A percentile compares a stretch with the other conserved stretches of the same genome.
Evolutionary conservation across 2,888 invertebrate genomes (phyloP).

Genomic region (Tortrix viridana): DNA sequence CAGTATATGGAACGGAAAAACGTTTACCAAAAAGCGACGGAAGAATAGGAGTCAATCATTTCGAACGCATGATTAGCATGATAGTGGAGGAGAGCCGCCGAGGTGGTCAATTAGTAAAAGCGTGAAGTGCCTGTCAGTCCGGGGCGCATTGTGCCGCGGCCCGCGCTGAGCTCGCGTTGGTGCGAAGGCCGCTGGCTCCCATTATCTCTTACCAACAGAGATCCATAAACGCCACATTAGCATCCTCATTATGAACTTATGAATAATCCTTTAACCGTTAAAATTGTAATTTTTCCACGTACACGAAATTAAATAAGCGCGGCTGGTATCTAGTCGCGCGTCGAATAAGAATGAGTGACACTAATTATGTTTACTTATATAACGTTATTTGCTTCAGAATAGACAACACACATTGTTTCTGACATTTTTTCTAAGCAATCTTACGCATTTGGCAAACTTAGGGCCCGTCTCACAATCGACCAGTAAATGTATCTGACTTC

Average conservation of each 20-base stretch:
- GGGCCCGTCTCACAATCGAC: too few relatives aligned
- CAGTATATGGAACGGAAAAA: slow-evolving; percentile 53
- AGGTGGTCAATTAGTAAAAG: slow-evolving; percentile 81
- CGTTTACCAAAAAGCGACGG: slow-evolving; percentile 53
- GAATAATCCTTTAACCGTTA: slow-evolving; percentile 66
- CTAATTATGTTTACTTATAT: not conserved
- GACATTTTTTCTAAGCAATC: too few relatives aligned
- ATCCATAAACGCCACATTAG: slow-evolving; percentile 66
- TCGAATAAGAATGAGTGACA: slow-evolving; percentile 5
- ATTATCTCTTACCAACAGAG: slow-evolving; percentile 65
- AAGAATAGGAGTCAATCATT: slow-evolving; percentile 69
- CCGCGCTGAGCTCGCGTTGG: slow-evolving; percentile 58
- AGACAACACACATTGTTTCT: not conserved
- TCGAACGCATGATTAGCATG: slow-evolving; percentile 65
- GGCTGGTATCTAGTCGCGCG: slow-evolving; percentile 1
- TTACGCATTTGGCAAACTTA: too few relatives aligned
- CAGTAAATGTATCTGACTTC: too few relatives aligned
- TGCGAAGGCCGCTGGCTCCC: slow-evolving; percentile 70
- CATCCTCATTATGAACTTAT: slow-evolving; percentile 73
- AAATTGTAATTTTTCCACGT: slow-evolving; percentile 44
- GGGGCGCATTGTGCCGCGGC: slow-evolving; percentile 63
- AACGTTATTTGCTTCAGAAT: not conserved
- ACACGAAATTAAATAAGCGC: slow-evolving; percentile 26
- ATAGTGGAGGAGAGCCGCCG: slow-evolving; percentile 65
- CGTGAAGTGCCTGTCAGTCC: slow-evolving; percentile 78